Conservation (phyloP, 2,113 vertebrate genomes). For the Myrmophylax atrothorax region DNA sequence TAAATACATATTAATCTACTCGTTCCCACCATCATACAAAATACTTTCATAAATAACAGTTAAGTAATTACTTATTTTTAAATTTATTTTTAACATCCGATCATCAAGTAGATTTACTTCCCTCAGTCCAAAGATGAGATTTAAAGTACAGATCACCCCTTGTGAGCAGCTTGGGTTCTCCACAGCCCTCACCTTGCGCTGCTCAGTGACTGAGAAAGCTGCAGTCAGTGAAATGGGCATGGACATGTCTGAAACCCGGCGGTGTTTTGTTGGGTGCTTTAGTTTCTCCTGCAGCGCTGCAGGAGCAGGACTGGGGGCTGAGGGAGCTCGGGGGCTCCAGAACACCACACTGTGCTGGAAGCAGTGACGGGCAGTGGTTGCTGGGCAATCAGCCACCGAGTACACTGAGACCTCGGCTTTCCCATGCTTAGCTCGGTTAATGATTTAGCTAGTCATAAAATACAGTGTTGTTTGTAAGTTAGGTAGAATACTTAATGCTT, state of each 20-base stretch:
- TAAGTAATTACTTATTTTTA: not conserved
- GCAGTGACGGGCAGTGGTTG: constrained; percentile 63
- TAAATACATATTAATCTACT: not conserved
- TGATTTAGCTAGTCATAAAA: constrained; percentile 77
- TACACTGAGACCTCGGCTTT: constrained; percentile 71
- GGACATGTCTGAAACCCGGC: not conserved
- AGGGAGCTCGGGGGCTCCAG: not conserved
- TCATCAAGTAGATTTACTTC: not conserved
- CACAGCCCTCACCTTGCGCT: not conserved
- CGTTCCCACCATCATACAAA: not conserved
- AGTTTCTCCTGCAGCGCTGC: not conserved
- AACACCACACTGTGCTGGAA: not conserved
- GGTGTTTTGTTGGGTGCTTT: constrained; percentile 5
- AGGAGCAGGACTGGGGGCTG: constrained; percentile 9
- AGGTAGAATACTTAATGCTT: constrained; percentile 65
- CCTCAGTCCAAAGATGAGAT: not conserved
- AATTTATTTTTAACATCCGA: not conserved
- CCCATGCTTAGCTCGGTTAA: constrained; percentile 76
- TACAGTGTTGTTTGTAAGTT: constrained; percentile 68
- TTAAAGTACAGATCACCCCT: not conserved
- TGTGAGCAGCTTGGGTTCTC: not conserved
- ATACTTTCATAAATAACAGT: not conserved
- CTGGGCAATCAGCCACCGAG: constrained; percentile 74
- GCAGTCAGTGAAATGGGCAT: not conserved
- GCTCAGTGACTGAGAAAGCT: not conserved